Conservation (phyloP, 2,888 invertebrate species). For the Plagodis pulveraria region DNA sequence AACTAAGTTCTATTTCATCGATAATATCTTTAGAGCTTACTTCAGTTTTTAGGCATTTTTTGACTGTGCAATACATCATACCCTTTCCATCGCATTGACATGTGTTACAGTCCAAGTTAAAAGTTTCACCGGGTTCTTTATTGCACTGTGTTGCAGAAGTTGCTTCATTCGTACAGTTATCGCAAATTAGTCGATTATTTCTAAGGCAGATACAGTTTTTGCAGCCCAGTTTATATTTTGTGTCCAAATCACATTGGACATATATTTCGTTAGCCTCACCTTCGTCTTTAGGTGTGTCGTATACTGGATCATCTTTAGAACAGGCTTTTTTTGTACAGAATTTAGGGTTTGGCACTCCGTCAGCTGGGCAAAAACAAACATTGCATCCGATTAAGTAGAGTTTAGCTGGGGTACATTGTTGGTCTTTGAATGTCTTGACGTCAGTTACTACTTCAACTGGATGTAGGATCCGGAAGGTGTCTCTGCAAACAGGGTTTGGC, state of each 20-base stretch:
- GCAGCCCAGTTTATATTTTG: slow-evolving; percentile 77
- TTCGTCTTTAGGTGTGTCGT: slow-evolving; percentile 23
- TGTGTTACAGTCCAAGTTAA: slow-evolving; percentile 78
- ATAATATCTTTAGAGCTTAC: slow-evolving; percentile 17
- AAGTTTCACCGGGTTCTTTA: slow-evolving; percentile 56
- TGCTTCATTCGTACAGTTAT: slow-evolving; percentile 56
- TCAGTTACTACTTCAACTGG: slow-evolving; percentile 49
- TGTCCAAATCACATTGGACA: slow-evolving; percentile 63
- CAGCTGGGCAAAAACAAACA: slow-evolving; percentile 63
- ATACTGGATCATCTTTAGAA: slow-evolving; percentile 43
- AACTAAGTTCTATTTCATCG: slow-evolving; percentile 11
- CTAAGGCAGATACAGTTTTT: slow-evolving; percentile 78
- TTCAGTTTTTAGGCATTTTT: slow-evolving; percentile 52
- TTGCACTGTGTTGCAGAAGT: slow-evolving; percentile 5
- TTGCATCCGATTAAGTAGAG: slow-evolving; percentile 68
- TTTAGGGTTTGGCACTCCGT: slow-evolving; percentile 49
- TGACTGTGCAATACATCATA: slow-evolving; percentile 70
- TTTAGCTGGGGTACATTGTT: slow-evolving; percentile 55
- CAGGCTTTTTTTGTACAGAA: slow-evolving; percentile 63
- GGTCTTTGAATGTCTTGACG: slow-evolving; percentile 32
- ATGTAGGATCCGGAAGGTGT: slow-evolving; percentile 63
- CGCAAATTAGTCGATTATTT: slow-evolving; percentile 74
- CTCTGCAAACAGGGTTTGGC: slow-evolving; percentile 73
- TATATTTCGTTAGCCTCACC: slow-evolving; percentile 54
- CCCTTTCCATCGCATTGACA: slow-evolving; percentile 78